These are phyloP conservation scores for Danio albolineatus DNA, from an alignment of 2,797 vertebrate genomes.

Conservation along the genomic window DNA sequence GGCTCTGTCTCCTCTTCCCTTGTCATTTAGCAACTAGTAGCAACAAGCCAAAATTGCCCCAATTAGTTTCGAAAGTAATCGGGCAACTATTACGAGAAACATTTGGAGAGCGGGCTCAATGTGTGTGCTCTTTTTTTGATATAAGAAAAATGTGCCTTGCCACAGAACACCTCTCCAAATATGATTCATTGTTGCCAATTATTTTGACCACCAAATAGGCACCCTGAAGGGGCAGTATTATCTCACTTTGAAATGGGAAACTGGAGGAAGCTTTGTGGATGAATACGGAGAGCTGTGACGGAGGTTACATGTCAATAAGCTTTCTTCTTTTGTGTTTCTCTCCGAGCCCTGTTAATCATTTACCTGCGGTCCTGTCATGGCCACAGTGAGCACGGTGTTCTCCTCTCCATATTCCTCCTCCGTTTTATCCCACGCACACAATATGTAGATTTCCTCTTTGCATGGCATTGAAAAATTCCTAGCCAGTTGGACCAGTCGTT, in stretches of 20 bases:
- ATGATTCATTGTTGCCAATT: slow-evolving; percentile 45
- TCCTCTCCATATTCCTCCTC: neutral
- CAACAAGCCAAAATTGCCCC: slow-evolving; percentile 38
- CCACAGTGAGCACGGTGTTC: neutral
- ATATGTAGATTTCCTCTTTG: slow-evolving; percentile 86
- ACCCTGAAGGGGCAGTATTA: slow-evolving; percentile 64
- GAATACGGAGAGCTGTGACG: slow-evolving; percentile 15
- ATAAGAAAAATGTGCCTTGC: slow-evolving; percentile 42
- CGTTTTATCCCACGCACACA: slow-evolving; percentile 68
- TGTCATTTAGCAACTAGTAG: slow-evolving; percentile 52
- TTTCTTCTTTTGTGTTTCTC: slow-evolving; percentile 31
- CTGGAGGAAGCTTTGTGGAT: slow-evolving; percentile 13
- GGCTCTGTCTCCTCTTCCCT: slow-evolving; percentile 3
- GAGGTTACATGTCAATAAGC: slow-evolving; percentile 43
- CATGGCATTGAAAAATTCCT: slow-evolving; percentile 85
- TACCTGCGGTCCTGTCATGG: slow-evolving; percentile 9
- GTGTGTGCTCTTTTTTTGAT: slow-evolving; percentile 16
- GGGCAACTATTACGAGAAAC: slow-evolving; percentile 26
- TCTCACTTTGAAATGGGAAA: slow-evolving; percentile 38
- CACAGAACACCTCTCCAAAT: slow-evolving; percentile 26
- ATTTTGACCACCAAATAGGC: slow-evolving; percentile 39
- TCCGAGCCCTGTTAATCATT: slow-evolving; percentile 39
- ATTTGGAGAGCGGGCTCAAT: slow-evolving; percentile 22
- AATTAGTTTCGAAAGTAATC: slow-evolving; percentile 32
- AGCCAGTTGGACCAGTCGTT: slow-evolving; percentile 78